A percentile compares a stretch with the other conserved stretches of the same genome.
Conservation (phyloP, 2,797 vertebrate genomes). For the Anisognathus igniventris region DNA sequence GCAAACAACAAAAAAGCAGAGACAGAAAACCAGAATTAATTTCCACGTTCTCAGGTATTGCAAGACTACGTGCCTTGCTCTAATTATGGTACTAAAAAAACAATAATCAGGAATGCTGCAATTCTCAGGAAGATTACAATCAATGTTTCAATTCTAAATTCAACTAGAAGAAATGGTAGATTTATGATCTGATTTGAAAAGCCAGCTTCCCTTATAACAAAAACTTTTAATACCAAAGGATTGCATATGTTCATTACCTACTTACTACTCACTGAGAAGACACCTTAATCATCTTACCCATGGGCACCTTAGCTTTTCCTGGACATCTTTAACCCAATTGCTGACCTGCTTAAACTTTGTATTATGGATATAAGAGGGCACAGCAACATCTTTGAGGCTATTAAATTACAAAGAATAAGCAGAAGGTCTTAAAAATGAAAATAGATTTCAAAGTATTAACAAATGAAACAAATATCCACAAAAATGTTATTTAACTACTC, state of each 20-base stretch:
- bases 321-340: not conserved
- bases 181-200: not conserved
- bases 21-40: not conserved
- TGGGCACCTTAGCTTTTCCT: not conserved
- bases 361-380: not conserved
- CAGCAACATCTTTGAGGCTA: not conserved
- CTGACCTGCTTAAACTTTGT: not conserved
- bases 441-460: not conserved
- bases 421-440: not conserved
- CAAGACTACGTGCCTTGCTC: not conserved
- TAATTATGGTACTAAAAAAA: not conserved
- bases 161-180: not conserved
- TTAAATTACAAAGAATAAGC: not conserved
- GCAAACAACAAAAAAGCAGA: not conserved
- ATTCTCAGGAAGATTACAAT: not conserved
- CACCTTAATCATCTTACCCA: not conserved
- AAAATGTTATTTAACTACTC: not conserved
- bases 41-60: not conserved
- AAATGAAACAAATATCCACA: not conserved
- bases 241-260: not conserved
- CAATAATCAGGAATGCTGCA: not conserved
- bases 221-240: not conserved
- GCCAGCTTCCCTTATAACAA: not conserved
- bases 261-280: not conserved
- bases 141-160: not conserved